Evolutionary conservation across 2,113 vertebrate genomes (phyloP), one percentile per base, ranked within the genome.

Genomic region (Phalacrocorax brasilianus): DNA sequence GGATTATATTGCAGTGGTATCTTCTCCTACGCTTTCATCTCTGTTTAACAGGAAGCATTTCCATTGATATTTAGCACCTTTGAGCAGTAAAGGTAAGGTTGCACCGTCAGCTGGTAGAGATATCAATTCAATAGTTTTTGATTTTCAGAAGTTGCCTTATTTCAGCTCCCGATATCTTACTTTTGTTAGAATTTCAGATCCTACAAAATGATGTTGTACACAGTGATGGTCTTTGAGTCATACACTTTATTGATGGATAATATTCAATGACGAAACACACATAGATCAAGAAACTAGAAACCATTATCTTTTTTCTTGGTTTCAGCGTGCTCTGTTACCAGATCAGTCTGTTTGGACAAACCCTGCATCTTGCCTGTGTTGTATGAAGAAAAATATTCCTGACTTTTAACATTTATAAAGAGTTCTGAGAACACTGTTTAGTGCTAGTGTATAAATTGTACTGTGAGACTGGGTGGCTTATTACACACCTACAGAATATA

Each of bases 391-490:
- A 89, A 70, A 55, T 45, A 50, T 44, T 63, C 49, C 30, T 30
- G 28, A 30, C 5, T 23, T 56, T 56, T 53, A 56, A 10, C 61
- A 22, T 68, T 87, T 75, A 5, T 81, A 40, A 84, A 40, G 9
- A 40, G 19, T 40, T 78, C 21, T 65, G 30, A 78, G 76, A 52
- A 50, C 59, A 32, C 26, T 50, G 15, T 32, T 66, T 62, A 35
- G 12, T 81, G 26, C 28, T 78, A n/a, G 28, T 0, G 1, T 47
- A 14, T 58, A 52, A 59, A 86, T 47, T 0, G 0, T 65, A 6
- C 42, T 42, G 32, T 33, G 53, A 88, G 44, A 32, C 22, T 65
- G 53, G 24, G 11, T 65, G 45, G 28, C 10, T 18, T 71, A 32
- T 76, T 88, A 19, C 0, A 8, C 20, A 44, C 5, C 9, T 40